phyloP scores from a whole-genome alignment of 2,113 vertebrate genomes.

The Lampris incognitus region DNA sequence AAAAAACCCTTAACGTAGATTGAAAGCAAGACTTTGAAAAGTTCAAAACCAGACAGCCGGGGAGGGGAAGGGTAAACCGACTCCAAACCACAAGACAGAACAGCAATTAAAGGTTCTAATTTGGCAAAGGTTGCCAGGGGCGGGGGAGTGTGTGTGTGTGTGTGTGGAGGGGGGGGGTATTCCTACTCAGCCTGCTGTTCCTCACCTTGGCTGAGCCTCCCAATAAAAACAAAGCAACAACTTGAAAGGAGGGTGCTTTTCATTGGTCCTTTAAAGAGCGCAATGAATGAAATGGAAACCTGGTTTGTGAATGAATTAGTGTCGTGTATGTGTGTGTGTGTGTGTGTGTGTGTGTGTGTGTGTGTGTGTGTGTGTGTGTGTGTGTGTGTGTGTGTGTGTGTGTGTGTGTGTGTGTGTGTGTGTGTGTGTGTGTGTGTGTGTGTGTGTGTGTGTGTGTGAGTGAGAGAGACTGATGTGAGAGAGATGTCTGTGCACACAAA shows the following conservation, averaged over 20 bases:
- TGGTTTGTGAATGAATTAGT: constrained; percentile 8
- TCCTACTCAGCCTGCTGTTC: constrained; percentile 49
- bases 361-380: background rate
- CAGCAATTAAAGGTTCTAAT: constrained; percentile 69
- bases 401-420: background rate
- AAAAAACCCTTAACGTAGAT: constrained; percentile 28
- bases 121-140: constrained; percentile 66
- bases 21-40: constrained; percentile 47
- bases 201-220: constrained; percentile 23
- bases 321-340: background rate
- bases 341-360: background rate
- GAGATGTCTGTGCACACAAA: background rate
- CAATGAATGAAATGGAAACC: constrained; percentile 10
- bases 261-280: background rate
- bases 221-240: constrained; percentile 42
- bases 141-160: too few species aligned
- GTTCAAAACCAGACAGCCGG: constrained; percentile 61
- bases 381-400: constrained; percentile 6
- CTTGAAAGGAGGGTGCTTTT: background rate
- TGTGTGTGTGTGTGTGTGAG: background rate
- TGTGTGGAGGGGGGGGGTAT: constrained; percentile 14
- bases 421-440: background rate
- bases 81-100: constrained; percentile 53
- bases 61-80: constrained; percentile 40
- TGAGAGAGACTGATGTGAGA: background rate